phyloP scores from a whole-genome alignment of 1,140 invertebrate genomes.

The Musca domestica region DNA sequence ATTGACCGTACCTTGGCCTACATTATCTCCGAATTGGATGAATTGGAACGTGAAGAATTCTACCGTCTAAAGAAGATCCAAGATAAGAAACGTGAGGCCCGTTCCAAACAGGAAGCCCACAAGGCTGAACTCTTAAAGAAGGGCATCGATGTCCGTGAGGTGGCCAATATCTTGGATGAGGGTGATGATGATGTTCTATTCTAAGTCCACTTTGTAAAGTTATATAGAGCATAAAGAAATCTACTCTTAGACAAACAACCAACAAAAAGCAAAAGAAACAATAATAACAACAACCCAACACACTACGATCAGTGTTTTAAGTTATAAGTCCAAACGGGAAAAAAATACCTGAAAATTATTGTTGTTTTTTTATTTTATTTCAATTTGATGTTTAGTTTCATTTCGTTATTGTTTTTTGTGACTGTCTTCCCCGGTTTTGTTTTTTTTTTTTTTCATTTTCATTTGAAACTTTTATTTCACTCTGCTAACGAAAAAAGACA shows the following conservation, averaged over 20 bases:
- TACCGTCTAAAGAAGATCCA: slow-evolving; percentile 87
- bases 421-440: too few relatives aligned
- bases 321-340: too few relatives aligned
- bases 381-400: too few relatives aligned
- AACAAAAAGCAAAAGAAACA: slow-evolving; percentile 4
- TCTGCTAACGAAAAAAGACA: too few relatives aligned
- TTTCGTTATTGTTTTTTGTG: too few relatives aligned
- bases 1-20: slow-evolving; percentile 96
- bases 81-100: slow-evolving; percentile 64
- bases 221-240: background rate
- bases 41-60: slow-evolving; percentile 98
- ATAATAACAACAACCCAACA: background rate
- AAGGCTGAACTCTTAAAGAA: slow-evolving; percentile 57
- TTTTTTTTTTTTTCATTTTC: too few relatives aligned
- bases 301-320: too few relatives aligned
- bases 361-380: too few relatives aligned
- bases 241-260: background rate
- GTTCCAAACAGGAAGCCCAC: slow-evolving; percentile 62
- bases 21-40: slow-evolving; percentile 98
- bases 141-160: slow-evolving; percentile 59
- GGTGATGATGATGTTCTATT: slow-evolving; percentile 93
- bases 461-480: too few relatives aligned
- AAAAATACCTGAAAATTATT: too few relatives aligned
- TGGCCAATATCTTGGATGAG: slow-evolving; percentile 79
- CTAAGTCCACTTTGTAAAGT: slow-evolving; percentile 57